Evolutionary conservation across 2,797 vertebrate species (phyloP), one percentile per base, ranked within the genome.

Genomic region (Corythornis leucogaster): DNA sequence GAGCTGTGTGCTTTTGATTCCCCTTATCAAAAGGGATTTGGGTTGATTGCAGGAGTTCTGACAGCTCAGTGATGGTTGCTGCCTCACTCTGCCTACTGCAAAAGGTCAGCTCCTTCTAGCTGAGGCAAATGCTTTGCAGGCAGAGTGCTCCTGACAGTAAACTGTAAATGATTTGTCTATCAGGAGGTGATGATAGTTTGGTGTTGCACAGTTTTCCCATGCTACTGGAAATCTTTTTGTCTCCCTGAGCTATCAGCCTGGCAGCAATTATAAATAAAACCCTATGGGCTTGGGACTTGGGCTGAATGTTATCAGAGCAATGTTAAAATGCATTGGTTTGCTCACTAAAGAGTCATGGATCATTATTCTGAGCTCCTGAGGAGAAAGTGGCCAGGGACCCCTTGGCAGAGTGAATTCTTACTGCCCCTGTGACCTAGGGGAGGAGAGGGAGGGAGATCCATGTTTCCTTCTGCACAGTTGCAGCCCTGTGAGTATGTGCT

Each of bases 41-140:
- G 64, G 57, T 80, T 93, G 94, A 94, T 92, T 95, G 75, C 48
- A 70, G 89, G n/a, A 89, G 68, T 92, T 85, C 83, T 92, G 90
- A 54, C 64, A 80, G 75, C 57, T 86, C 68, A 61, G 78, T 3
- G 1, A 0, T 80, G 54, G 81, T 80, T 5, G 1, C 68, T 77
- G 78, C 69, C 84, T 94, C 70, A 63, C 57, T 93, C 86, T 87
- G 64, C 90, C 73, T 84, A 12, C 86, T 90, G 88, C 50, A 82
- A 95, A 96, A 95, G 92, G 93, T 95, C 94, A 93, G 61, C 48
- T 38, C 1, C 1, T 35, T 70, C 71, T 68, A 68, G 68, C 61
- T 82, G 71, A 77, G 71, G 75, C 42, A 90, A 74, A 54, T 1
- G 24, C 61, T 90, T 93, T 89, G 66, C 64, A 90, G 75, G 25